Conservation (phyloP, 2,797 vertebrate species). For the Gobio occitaniae region DNA sequence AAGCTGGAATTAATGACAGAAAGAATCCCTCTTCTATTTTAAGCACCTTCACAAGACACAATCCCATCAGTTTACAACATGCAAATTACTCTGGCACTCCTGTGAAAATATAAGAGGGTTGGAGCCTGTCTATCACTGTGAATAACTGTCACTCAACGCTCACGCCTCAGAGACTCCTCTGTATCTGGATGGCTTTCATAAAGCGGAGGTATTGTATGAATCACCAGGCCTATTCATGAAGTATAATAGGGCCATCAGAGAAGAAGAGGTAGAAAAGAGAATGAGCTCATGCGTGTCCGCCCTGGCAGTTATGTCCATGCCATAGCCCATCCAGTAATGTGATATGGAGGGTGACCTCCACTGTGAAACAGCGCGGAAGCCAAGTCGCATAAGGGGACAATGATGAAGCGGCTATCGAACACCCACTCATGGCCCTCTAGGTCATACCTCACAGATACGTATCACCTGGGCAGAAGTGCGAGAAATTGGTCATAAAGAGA, state of each 20-base stretch:
- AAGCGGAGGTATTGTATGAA: conserved; percentile 31
- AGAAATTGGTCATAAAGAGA: conserved; percentile 26
- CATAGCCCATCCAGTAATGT: conserved; percentile 15
- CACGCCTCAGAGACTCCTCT: conserved; percentile 30
- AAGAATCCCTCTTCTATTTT: background rate
- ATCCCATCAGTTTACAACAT: conserved; percentile 29
- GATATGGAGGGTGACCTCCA: conserved; percentile 39
- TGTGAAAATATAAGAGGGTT: background rate
- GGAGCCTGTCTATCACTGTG: conserved; percentile 7
- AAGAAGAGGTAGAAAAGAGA: conserved; percentile 23
- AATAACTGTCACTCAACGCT: conserved; percentile 1
- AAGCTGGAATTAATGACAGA: conserved; percentile 8
- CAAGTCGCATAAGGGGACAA: conserved; percentile 32
- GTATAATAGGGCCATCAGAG: conserved; percentile 51
- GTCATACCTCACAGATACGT: conserved; percentile 28
- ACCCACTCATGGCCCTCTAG: conserved; percentile 32
- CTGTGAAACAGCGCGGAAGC: background rate
- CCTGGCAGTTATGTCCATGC: conserved; percentile 35
- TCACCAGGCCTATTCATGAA: conserved; percentile 37
- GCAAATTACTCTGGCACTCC: background rate
- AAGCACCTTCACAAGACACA: conserved; percentile 19
- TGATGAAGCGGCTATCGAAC: conserved; percentile 47
- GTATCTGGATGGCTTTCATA: conserved; percentile 36
- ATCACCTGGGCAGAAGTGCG: background rate
- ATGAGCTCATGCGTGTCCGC: conserved; percentile 38